Evolutionary conservation across 2,888 invertebrate genomes (phyloP).

Genomic region (Willowsia nigromaculata): DNA sequence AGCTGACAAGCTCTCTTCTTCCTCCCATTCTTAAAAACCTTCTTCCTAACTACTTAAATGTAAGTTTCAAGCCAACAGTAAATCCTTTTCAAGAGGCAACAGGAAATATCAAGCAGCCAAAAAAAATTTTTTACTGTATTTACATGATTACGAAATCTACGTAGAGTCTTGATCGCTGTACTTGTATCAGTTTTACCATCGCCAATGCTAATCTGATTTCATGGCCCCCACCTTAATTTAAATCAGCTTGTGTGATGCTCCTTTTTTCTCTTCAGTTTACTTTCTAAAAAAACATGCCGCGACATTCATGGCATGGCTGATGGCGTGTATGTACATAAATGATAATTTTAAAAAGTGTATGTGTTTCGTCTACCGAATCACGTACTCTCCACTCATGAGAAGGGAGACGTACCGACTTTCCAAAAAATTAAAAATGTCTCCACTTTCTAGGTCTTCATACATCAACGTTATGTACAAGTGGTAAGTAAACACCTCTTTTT

Average conservation of each 20-base stretch:
- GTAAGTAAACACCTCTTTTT: conserved; percentile 54
- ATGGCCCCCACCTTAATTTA: conserved; percentile 52
- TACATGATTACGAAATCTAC: conserved; percentile 51
- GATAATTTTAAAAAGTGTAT: neutral
- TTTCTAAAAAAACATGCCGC: neutral
- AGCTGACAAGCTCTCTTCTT: conserved; percentile 18
- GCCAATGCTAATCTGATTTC: conserved; percentile 50
- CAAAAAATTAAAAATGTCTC: conserved; percentile 42
- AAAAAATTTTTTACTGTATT: conserved; percentile 26
- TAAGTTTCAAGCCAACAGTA: neutral
- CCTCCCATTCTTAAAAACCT: neutral
- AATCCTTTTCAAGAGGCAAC: neutral
- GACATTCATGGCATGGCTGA: conserved; percentile 18
- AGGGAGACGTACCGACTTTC: conserved; percentile 23
- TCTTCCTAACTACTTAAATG: neutral
- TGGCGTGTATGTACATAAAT: conserved; percentile 1
- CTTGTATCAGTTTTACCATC: conserved; percentile 5
- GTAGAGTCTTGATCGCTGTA: neutral
- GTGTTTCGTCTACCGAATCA: conserved; percentile 26
- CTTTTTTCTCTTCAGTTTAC: neutral
- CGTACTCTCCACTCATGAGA: conserved; percentile 27
- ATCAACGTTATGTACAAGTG: conserved; percentile 20
- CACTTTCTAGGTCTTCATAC: conserved; percentile 27
- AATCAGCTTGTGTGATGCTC: conserved; percentile 34
- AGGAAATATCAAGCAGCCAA: conserved; percentile 16